Conservation (phyloP, 64 coral and sea anemone species). For the Porites lutea region DNA sequence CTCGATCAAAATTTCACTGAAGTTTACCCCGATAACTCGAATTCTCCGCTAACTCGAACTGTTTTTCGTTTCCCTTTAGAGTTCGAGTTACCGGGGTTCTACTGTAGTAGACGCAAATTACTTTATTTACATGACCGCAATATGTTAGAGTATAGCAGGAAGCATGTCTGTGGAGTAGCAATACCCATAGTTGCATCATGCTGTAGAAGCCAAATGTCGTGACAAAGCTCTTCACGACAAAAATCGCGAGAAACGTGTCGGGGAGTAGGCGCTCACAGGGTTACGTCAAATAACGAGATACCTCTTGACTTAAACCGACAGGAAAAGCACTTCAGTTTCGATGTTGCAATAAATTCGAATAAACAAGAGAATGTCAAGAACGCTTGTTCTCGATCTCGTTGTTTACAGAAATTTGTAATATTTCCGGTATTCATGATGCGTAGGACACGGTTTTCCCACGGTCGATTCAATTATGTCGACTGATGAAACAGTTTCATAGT, state of each 20-base stretch:
- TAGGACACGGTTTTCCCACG: conserved; percentile 1
- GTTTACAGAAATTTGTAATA: conserved; percentile 2
- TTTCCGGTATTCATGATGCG: conserved; percentile 13
- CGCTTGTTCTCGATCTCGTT: neutral
- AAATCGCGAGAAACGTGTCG: neutral
- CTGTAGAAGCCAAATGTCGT: too few species aligned
- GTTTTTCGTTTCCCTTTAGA: too few species aligned
- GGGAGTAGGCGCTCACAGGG: neutral
- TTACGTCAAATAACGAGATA: neutral
- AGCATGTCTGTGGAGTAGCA: too few species aligned
- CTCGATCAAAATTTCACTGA: too few species aligned
- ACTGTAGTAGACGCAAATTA: too few species aligned
- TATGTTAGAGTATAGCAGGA: too few species aligned
- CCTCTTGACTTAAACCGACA: neutral
- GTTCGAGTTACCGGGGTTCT: too few species aligned
- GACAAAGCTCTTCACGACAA: neutral
- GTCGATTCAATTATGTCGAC: neutral
- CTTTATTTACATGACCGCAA: too few species aligned
- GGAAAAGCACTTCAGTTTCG: neutral
- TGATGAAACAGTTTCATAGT: neutral
- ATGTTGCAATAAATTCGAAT: neutral
- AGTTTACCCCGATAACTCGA: too few species aligned
- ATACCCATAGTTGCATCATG: too few species aligned
- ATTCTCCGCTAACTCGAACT: too few species aligned
- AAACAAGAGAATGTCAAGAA: neutral